A percentile compares a stretch with the other conserved stretches of the same genome.
phyloP scores from a whole-genome alignment of 2,797 vertebrate genomes.

The Lacerta bilineata region DNA sequence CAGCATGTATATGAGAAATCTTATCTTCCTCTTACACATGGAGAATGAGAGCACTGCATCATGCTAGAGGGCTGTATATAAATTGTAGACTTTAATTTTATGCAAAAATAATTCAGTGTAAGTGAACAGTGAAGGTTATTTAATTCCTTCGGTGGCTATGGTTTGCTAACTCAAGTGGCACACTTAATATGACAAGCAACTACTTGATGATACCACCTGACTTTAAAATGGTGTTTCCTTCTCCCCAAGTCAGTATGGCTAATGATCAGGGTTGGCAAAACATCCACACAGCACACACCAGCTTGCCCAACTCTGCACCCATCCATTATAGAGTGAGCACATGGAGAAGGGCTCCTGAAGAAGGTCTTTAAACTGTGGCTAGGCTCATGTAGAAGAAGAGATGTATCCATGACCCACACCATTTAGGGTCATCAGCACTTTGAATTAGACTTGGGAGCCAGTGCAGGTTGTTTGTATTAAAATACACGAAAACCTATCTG shows the following conservation, averaged over 20 bases:
- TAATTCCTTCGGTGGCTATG: conserved; percentile 18
- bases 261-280: too few relatives aligned
- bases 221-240: background rate
- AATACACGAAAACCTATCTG: background rate
- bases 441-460: background rate
- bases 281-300: too few relatives aligned
- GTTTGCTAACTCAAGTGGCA: conserved; percentile 19
- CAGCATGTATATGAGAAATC: conserved; percentile 12
- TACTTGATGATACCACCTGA: background rate
- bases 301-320: background rate
- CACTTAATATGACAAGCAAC: conserved; percentile 12
- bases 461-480: background rate
- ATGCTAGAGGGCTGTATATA: conserved; percentile 22
- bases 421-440: background rate
- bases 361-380: background rate
- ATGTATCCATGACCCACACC: background rate
- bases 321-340: background rate
- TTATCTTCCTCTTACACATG: conserved; percentile 31
- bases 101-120: conserved; percentile 22
- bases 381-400: background rate
- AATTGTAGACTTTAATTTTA: conserved; percentile 25
- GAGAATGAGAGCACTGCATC: conserved; percentile 13
- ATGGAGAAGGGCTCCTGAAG: background rate
- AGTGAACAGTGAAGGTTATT: conserved; percentile 24
- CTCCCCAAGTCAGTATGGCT: background rate